Evolutionary conservation across 2,888 invertebrate genomes (phyloP), one percentile per base, ranked within the genome.

Genomic region (Embidobia sp.): DNA sequence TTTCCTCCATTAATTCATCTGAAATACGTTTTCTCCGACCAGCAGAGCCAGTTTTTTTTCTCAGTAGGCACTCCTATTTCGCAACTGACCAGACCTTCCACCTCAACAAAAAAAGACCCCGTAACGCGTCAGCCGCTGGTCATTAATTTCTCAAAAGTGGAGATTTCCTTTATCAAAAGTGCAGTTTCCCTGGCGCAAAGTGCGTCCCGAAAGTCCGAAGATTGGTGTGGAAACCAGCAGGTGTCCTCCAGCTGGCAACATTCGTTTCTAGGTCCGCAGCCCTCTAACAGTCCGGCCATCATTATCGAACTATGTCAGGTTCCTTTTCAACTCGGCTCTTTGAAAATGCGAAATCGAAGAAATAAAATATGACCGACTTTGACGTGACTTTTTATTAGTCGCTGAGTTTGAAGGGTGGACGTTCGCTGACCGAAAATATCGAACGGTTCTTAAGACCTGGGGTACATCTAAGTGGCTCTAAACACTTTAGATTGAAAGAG

Each of bases 171-270:
- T 72, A 67, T 77, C 77, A 77, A 77, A 77, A 67, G 59, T 70
- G 61, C 70, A 70, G 53, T 66, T 37, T n/a, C n/a, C n/a, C n/a
- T n/a, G 27, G 49, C 6, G 48, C 40, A 61, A 51, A 66, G 57
- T 57, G 55, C 40, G 51, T 55, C 53, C 51, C n/a, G n/a, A 40
- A 72, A 55, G 67, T 73, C 57, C 57, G 55, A 67, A 73, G 77
- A 77, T 73, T 77, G 67, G 77, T 77, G 77, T 73, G 77, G 57
- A 73, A 77, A 77, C 72, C 61, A 67, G 67, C 77, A 77, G 77
- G 66, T 77, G 77, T 67, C 73, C 61, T 33, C 42, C 35, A 19
- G 5, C 11, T 26, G 46, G 63, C 35, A 48, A 59, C 73, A 57
- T 67, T 72, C 72, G 67, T 77, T 76, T 77, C 19, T 33, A 42